Base-by-base conservation (phyloP, 1,140 invertebrate genomes). In the Drosophila cardini region DNA sequence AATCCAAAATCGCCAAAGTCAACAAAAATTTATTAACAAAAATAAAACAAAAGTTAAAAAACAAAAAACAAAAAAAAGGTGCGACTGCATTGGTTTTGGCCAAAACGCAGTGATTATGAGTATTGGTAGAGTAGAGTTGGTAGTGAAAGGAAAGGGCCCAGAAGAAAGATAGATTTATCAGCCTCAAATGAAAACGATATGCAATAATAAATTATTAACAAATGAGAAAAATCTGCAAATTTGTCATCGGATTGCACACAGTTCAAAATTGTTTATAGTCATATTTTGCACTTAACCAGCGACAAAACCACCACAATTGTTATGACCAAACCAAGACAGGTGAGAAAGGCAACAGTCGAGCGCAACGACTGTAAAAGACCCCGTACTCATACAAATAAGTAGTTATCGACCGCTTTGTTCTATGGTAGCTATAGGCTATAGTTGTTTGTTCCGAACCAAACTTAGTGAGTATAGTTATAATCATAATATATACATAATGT, bases 1-100 rank as follows among this genome's bases (percentile, higher is more conserved):
- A 82, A 73, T 10, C 30, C 2, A 74, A 80, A 86, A 86, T 16
- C 34, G 75, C 76, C n/a, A 38, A 13, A 57, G 72, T 87, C 50
- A 72, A 73, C 82, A 68, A 16, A 73, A 75, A 60, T 72, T 42
- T 26, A n/a, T 52, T n/a, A 50, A 40, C 40, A 15, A n/a, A 5
- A 42, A 43, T 30, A 43, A 45, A 46, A 21, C 16, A 68, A 69
- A 38, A 67, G 42, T 10, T 42, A 21, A 18, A 30, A 55, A 18
- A 61, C 36, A 53, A 63, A 57, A 52, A 40, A 38, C 8, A 36
- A 50, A 50, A 52, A 16, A 72, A 48, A 69, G 18, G 13, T 38
- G 43, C 26, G 7, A 30, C 11, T 48, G 18, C 0, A 26, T 48
- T 18, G 38, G 13, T 36, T 36, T 36, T 42, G n/a, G 10, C 11